Conservation (phyloP, 2,797 vertebrate species). For the Mastacembelus armatus region DNA sequence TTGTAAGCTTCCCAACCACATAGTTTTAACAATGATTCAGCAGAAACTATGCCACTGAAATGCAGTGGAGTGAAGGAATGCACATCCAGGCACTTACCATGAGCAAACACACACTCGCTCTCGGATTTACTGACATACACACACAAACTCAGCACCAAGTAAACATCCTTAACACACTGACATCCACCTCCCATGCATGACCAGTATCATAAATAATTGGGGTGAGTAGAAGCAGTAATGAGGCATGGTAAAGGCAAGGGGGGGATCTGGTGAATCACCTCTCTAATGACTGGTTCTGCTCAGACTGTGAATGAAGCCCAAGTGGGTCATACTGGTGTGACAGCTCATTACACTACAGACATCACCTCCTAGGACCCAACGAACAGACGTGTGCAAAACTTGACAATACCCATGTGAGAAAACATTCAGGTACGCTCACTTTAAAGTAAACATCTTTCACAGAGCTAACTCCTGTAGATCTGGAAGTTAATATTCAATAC, state of each 20-base stretch:
- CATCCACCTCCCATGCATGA: conserved; percentile 23
- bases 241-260: conserved; percentile 58
- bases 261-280: conserved; percentile 35
- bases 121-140: conserved; percentile 6
- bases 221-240: conserved; percentile 52
- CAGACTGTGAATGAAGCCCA: conserved; percentile 35
- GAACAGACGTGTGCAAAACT: conserved; percentile 14
- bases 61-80: conserved; percentile 55
- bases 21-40: conserved; percentile 50
- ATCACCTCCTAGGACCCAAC: conserved; percentile 5
- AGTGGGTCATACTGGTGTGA: conserved; percentile 36
- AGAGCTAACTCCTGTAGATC: conserved; percentile 34
- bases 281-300: conserved; percentile 46
- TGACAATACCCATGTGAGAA: conserved; percentile 13
- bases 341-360: conserved; percentile 54
- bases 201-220: conserved; percentile 39
- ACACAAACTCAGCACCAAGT: conserved; percentile 20
- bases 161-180: conserved; percentile 42
- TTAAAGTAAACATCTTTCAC: conserved; percentile 59
- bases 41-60: conserved; percentile 44
- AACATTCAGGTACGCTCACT: conserved; percentile 28
- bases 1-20: conserved; percentile 33
- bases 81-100: conserved; percentile 17
- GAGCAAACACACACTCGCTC: conserved; percentile 2
- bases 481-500: conserved; percentile 27